Evolutionary conservation across 2,888 invertebrate genomes (phyloP), one percentile per base, ranked within the genome.

Genomic region (Andrena dorsata): DNA sequence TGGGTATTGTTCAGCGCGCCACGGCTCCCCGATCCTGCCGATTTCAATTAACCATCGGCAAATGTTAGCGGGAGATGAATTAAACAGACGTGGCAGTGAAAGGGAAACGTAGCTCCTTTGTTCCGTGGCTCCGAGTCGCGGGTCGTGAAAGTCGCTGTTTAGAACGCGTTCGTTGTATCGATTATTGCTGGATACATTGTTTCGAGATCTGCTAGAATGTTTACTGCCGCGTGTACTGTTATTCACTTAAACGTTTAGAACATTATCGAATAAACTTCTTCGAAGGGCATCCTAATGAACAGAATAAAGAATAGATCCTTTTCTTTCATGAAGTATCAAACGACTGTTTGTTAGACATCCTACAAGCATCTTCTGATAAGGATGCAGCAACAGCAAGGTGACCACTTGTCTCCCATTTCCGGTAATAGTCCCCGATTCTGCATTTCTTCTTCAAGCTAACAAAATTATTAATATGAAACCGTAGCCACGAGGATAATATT

Each of bases 21-120:
- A 16, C 32, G 60, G 70, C 28, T 69, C 41, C 53, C 80, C 47
- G 65, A 49, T 69, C 74, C 74, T 81, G 81, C 81, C 74, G 81
- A 81, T 82, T 82, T 76, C 82, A 82, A 82, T 82, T 82, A 82
- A 76, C 66, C 76, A 82, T 82, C 76, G 76, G 76, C 26, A 76
- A 82, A 82, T 82, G 82, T 76, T 69, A 68, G 76, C 47, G 69
- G 64, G 49, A 72, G 77, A 83, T 83, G 82, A 83, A 83, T 83
- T 76, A 83, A 74, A 64, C 65, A 53, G 68, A 56, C 69, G 70
- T 60, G 82, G 20, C 69, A 58, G 82, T 82, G 82, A 73, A 83
- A 83, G 82, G 82, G 72, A 82, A 82, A 72, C 77, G 75, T 82
- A 65, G 30, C 76, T 69, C 76, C 72, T 83, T 83, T 83, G 82